Evolutionary conservation across 2,888 invertebrate species (phyloP), one percentile per base, ranked within the genome.

Genomic region (Sturmia bella): DNA sequence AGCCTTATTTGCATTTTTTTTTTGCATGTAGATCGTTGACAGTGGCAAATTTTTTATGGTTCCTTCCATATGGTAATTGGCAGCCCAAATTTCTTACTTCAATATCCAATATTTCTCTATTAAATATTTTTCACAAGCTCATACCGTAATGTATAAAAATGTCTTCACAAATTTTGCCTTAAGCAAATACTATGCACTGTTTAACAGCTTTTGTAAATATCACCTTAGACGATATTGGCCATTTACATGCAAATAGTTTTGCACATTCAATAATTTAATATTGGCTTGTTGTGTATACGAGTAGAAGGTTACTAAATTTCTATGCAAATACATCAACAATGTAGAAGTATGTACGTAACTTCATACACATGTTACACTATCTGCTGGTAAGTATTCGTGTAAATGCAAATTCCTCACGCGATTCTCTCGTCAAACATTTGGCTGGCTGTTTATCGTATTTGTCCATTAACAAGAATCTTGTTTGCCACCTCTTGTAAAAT

Each of bases 331-430:
- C 61, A 69, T 54, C 76, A 69, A 50, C 61, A 69, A 45, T 3
- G 13, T 54, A 19, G 1, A 39, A 59, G 45, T 45, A 7, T 6
- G 5, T 32, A 6, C 7, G 32, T 32, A 32, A 5, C 3, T 27
- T 4, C 27, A 27, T 27, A 27, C 27, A 6, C 6, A 27, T 27
- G 59, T 66, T 66, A 66, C 66, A 73, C 72, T 79, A 59, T 79
- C 72, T 66, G 45, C 54, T 66, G 52, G 78, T 73, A 79, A 79
- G 73, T 79, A 73, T 61, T 79, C 66, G 27, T 74, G 82, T 79
- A 80, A 85, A 84, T 84, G 81, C 73, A 78, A 84, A 79, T 82
- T 80, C 73, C 83, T 79, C 85, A 85, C 85, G 85, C 85, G 80
- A 85, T 85, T 84, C 79, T 75, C 83, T 81, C 84, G 77, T 85